Evolutionary conservation across 2,888 invertebrate genomes (phyloP).

Genomic region (Furcula furcula): DNA sequence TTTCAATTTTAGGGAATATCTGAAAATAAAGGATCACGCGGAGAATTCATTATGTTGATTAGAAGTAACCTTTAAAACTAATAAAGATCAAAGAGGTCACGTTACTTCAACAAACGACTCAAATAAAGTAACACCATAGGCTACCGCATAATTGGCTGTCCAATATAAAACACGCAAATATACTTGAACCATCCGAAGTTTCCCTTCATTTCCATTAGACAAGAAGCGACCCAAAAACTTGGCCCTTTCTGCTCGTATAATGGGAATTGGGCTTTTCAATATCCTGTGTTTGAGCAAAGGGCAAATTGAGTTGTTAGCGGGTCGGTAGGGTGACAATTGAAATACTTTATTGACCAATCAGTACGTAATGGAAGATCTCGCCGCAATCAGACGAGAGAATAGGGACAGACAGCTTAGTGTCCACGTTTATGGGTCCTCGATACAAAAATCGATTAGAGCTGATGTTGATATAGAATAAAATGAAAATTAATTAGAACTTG

Average conservation of each 20-base stretch:
- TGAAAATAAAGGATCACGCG: no score
- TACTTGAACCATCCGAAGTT: slow-evolving; percentile 12
- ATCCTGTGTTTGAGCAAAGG: slow-evolving; percentile 23
- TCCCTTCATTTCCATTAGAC: slow-evolving; percentile 26
- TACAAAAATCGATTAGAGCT: no score
- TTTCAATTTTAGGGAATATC: no score
- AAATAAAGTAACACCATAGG: no score
- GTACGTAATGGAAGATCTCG: slow-evolving; percentile 2
- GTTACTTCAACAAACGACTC: no score
- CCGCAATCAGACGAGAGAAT: slow-evolving; percentile 19
- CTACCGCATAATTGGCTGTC: background rate
- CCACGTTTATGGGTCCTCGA: no score
- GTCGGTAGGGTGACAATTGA: slow-evolving; percentile 26
- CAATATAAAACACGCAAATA: slow-evolving; percentile 7
- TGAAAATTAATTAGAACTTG: no score
- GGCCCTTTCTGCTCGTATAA: slow-evolving; percentile 16
- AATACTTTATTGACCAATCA: slow-evolving; percentile 36
- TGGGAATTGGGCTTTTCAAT: slow-evolving; percentile 32
- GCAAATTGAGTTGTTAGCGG: slow-evolving; percentile 38
- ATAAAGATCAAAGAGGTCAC: no score
- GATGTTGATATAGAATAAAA: no score
- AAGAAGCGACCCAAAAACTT: slow-evolving; percentile 15
- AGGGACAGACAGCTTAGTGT: no score
- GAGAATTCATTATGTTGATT: no score
- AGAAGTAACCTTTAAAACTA: no score